Conservation (phyloP, 2,888 invertebrate genomes). For the Athripsodes cinereus region DNA sequence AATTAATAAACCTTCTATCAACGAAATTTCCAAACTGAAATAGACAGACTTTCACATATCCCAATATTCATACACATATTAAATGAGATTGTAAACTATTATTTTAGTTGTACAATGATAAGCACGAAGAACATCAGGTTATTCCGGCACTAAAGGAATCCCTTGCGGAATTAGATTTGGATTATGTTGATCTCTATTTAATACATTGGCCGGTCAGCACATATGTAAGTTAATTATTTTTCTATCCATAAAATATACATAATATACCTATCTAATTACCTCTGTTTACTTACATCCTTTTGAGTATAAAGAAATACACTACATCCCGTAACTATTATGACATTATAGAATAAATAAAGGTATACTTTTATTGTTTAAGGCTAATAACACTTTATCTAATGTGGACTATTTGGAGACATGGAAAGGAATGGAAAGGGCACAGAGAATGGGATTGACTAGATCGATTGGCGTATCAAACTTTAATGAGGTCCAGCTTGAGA, state of each 20-base stretch:
- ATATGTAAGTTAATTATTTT: slow-evolving; percentile 27
- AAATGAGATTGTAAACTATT: no score
- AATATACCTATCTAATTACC: no score
- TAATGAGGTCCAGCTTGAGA: slow-evolving; percentile 55
- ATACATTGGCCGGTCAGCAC: slow-evolving; percentile 76
- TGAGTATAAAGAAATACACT: no score
- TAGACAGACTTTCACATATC: no score
- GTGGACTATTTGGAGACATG: slow-evolving; percentile 58
- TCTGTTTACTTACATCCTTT: no score
- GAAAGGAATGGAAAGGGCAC: slow-evolving; percentile 60
- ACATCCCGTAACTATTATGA: no score
- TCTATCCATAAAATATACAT: no score
- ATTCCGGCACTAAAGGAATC: slow-evolving; percentile 56
- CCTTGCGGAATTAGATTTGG: slow-evolving; percentile 51
- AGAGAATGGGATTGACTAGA: slow-evolving; percentile 49
- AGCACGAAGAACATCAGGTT: slow-evolving; percentile 56
- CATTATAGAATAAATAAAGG: no score
- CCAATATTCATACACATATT: no score
- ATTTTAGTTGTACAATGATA: background rate
- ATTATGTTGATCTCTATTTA: slow-evolving; percentile 67
- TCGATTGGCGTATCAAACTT: slow-evolving; percentile 68
- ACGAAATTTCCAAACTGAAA: no score
- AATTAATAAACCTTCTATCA: no score
- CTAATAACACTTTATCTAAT: slow-evolving; percentile 32
- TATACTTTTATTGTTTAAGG: background rate